Evolutionary conservation across 2,888 invertebrate species (phyloP), one percentile per base, ranked within the genome.

Genomic region (Heliconius cydno): DNA sequence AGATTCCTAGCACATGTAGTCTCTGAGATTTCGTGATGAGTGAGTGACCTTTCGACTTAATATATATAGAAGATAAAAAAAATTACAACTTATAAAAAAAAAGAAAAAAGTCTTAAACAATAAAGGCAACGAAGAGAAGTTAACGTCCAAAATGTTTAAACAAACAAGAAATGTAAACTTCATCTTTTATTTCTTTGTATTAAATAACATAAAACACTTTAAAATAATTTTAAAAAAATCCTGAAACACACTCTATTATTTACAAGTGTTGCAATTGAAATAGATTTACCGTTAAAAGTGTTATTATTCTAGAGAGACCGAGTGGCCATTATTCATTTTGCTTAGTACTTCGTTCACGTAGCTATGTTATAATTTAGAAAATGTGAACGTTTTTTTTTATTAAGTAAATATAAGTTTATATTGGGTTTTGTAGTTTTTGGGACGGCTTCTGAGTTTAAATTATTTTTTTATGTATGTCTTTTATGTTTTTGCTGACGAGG

Each of bases 271-370:
- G 30, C 71, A 30, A 72, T 72, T 72, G 57, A 57, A 73, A 73
- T 73, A 57, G 72, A 57, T 73, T 72, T 72, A 72, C 57, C 10
- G 28, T 63, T 71, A 25, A 41, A 28, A 70, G 63, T 60, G n/a
- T 68, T 77, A 71, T 72, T 57, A 57, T 77, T 71, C 63, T 77
- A 30, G 19, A 72, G 65, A 77, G 72, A 77, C 63, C 46, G 63
- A 77, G 71, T 71, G 77, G 34, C 41, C 63, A 65, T 77, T 72
- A 77, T 15, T 72, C 71, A 77, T 77, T 72, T 63, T 38, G 68
- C 60, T 79, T 67, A 68, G 70, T 68, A 75, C 60, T 79, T 75
- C 30, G 63, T 68, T 79, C 75, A 79, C 79, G 75, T 79, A 70
- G 57, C 60, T 13, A 70, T 60, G 68, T 79, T 46, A 46, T 75